Percentiles rank a stretch among this genome's conserved stretches.
Evolutionary conservation across 2,888 invertebrate genomes (phyloP).

Genomic region (Napeogenes sylphis): DNA sequence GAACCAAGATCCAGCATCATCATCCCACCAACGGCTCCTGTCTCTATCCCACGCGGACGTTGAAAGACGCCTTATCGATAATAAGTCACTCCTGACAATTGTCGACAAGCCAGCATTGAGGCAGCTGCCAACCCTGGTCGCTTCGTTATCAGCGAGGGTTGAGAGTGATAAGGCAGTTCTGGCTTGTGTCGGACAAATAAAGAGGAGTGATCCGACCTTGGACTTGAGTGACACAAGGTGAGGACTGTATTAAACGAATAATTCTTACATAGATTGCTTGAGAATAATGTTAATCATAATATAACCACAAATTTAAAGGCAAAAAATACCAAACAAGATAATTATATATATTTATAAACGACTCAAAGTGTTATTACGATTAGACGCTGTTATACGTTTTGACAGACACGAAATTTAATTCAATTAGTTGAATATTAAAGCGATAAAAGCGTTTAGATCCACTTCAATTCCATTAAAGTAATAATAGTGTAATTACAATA

Average conservation of each 20-base stretch:
- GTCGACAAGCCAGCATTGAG: conserved; percentile 89
- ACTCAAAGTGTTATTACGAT: neutral
- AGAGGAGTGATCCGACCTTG: conserved; percentile 78
- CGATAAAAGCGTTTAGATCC: neutral
- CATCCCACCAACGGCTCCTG: conserved; percentile 92
- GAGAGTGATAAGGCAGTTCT: conserved; percentile 94
- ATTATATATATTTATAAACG: neutral
- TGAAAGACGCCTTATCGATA: conserved; percentile 93
- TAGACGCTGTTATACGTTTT: neutral
- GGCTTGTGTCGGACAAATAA: conserved; percentile 82
- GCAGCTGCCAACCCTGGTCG: conserved; percentile 82
- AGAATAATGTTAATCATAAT: too few species aligned
- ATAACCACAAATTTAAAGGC: too few species aligned
- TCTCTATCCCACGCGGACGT: conserved; percentile 91
- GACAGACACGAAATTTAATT: conserved; percentile 2
- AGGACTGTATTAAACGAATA: conserved; percentile 22
- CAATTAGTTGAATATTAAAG: neutral
- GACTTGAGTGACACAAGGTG: conserved; percentile 80
- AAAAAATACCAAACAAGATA: neutral
- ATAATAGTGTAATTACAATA: conserved; percentile 2
- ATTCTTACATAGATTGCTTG: too few species aligned
- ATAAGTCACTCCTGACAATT: conserved; percentile 91
- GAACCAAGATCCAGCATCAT: conserved; percentile 86
- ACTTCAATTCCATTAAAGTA: neutral
- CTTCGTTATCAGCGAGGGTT: conserved; percentile 86